phyloP scores from a whole-genome alignment of 2,888 invertebrate genomes.

The Hartigia nigra region DNA sequence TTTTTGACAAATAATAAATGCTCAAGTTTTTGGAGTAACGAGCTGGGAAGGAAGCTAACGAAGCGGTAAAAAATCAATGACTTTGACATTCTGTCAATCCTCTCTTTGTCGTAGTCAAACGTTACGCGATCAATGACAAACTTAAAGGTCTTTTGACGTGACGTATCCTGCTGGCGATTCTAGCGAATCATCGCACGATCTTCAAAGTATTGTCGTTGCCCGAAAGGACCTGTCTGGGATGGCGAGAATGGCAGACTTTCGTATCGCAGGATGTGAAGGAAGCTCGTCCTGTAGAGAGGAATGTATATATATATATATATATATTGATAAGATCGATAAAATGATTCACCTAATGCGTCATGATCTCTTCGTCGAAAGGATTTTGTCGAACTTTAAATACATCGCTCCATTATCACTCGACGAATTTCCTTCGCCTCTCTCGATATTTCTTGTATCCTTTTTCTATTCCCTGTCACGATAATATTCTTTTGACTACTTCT shows the following conservation, averaged over 20 bases:
- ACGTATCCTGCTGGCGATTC: background rate
- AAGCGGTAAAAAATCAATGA: background rate
- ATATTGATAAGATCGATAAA: background rate
- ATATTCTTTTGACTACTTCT: background rate
- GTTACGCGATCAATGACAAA: background rate
- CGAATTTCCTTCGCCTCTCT: background rate
- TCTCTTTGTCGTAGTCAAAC: background rate
- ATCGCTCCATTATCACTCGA: background rate
- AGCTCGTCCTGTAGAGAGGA: background rate
- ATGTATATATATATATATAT: too few relatives aligned
- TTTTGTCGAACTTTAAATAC: background rate
- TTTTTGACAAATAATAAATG: background rate
- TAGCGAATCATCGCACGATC: background rate
- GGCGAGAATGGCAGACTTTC: background rate
- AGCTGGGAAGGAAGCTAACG: background rate
- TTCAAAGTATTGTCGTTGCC: background rate
- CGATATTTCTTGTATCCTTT: background rate
- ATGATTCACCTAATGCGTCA: background rate
- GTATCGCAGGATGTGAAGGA: background rate
- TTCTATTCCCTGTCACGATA: background rate
- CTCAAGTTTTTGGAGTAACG: background rate
- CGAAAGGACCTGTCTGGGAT: background rate
- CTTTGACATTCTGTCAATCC: background rate
- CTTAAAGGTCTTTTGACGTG: background rate
- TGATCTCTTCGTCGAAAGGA: background rate